Evolutionary conservation across 2,797 vertebrate genomes (phyloP), one percentile per base, ranked within the genome.

Genomic region (Erpetoichthys calabaricus): DNA sequence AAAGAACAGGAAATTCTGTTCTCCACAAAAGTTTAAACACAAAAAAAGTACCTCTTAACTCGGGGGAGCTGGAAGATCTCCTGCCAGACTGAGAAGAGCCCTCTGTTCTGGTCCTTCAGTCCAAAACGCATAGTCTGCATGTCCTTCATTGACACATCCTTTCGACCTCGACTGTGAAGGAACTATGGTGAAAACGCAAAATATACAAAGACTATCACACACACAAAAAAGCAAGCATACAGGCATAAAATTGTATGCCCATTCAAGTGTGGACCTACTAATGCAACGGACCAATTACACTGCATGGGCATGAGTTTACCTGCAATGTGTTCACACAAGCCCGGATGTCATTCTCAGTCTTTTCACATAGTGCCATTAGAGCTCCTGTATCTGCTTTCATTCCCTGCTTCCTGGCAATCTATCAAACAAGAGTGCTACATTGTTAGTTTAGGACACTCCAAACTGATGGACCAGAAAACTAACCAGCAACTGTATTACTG

Each of bases 71-170:
- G 93, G 72, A 99, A 98, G 62, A 97, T 82, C 65, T 93, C 93
- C 58, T 98, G 94, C 95, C 95, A 99, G 61, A 95, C 75, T 2
- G 86, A 81, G 75, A 99, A 99, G 1, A 98, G 75, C 4, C 94
- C 91, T 63, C 91, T 97, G 73, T 91, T 94, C 68, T 94, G 91
- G 77, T 99, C 95, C 73, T 99, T 99, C 69, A 94, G 76, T 41
- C 95, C 95, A 0, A 96, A 71, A 8, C 69, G 82, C 57, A 91
- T 64, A 0, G 73, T 73, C 75, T 89, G 91, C 63, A 99, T 83
- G 0, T 67, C 79, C 60, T 62, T 82, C 56, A 81, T 2, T 0
- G 77, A 88, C 63, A 99, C 73, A 50, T 88, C 84, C 67, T 80
- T 90, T 69, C 80, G 81, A 5, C 95, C 94, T 4, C 75, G 83